phyloP scores from a whole-genome alignment of 2,797 vertebrate genomes.

The Parauchenoglanis punctatus region DNA sequence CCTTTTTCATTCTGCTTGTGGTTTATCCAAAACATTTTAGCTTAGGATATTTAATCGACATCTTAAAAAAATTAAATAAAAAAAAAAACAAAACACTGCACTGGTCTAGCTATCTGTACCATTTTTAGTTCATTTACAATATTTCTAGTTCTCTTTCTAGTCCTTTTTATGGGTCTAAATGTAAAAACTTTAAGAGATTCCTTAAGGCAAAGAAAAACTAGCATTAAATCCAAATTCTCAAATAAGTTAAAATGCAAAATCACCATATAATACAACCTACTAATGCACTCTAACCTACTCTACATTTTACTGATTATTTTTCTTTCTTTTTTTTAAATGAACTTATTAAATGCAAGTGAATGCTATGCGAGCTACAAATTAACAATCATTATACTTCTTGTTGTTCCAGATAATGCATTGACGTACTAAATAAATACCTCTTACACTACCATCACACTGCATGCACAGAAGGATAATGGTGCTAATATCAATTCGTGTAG shows the following conservation, averaged over 20 bases:
- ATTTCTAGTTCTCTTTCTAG: too few relatives aligned
- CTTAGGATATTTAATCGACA: neutral
- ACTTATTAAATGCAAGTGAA: neutral
- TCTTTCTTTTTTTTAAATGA: neutral
- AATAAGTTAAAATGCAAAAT: neutral
- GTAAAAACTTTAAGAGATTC: neutral
- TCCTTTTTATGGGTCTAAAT: too few relatives aligned
- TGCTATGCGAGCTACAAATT: neutral
- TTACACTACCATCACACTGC: constrained; percentile 1
- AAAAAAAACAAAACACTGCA: neutral
- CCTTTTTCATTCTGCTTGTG: neutral
- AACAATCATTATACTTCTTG: neutral
- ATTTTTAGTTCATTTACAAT: too few relatives aligned
- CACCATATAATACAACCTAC: neutral
- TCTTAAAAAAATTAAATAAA: neutral
- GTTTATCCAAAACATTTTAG: neutral
- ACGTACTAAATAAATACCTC: neutral
- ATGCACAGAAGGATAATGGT: constrained; percentile 8
- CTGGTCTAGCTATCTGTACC: neutral
- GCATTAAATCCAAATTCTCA: neutral
- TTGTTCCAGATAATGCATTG: constrained; percentile 10
- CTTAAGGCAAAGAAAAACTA: neutral
- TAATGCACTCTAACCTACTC: neutral
- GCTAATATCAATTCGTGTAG: constrained; percentile 35
- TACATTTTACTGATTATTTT: neutral